These are phyloP conservation scores for Pheosia tremula DNA, from an alignment of 2,888 invertebrate species.

Conservation along the genomic window DNA sequence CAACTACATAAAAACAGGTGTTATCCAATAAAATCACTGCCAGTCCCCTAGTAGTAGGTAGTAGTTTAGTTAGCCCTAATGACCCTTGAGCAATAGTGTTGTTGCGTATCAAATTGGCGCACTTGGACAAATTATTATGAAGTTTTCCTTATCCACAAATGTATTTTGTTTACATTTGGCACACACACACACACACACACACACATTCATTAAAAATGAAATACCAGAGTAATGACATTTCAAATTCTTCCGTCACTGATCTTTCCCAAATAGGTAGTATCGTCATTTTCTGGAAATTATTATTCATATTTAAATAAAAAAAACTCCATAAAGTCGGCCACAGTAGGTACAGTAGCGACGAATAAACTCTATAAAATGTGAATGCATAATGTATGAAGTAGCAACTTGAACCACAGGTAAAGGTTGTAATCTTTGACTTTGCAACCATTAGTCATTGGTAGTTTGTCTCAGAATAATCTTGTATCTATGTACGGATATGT, in stretches of 20 bases:
- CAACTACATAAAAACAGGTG: too few species aligned
- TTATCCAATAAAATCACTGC: too few species aligned
- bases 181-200: neutral
- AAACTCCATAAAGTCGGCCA: neutral
- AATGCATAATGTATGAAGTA: conserved; percentile 5
- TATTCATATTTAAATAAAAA: neutral
- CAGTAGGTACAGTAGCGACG: conserved; percentile 2
- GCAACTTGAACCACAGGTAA: conserved; percentile 4
- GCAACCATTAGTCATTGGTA: conserved; percentile 1
- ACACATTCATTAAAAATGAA: neutral
- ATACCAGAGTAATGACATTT: neutral
- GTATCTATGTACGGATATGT: neutral
- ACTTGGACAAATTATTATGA: too few species aligned
- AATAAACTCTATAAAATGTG: neutral
- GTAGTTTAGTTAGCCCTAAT: too few species aligned
- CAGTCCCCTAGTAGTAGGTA: too few species aligned
- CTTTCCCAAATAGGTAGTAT: neutral
- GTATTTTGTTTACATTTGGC: neutral
- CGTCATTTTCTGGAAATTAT: neutral
- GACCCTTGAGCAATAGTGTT: too few species aligned
- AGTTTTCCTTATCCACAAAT: too few species aligned
- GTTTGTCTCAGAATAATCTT: neutral
- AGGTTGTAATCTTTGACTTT: conserved; percentile 5
- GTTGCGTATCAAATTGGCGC: too few species aligned
- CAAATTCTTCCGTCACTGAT: neutral